Conservation (phyloP, 23 tunicate species). For the Styela clava region DNA sequence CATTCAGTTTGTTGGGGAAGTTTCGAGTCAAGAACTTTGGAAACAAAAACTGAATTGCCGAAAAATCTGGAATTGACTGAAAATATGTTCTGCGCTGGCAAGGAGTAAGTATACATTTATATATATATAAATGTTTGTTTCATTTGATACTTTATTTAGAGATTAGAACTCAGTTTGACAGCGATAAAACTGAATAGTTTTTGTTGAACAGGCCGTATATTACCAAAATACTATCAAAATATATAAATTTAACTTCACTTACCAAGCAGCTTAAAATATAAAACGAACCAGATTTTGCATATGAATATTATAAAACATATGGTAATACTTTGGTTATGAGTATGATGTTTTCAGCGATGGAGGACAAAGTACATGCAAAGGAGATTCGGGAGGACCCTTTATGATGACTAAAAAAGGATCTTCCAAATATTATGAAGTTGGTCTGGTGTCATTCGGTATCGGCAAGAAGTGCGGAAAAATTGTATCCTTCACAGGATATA, state of each 20-base stretch:
- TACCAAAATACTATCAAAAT: too few species aligned
- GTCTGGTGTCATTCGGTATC: constrained; percentile 48
- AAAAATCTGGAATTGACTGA: not conserved
- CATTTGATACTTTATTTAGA: too few species aligned
- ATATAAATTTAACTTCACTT: too few species aligned
- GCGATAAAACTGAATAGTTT: too few species aligned
- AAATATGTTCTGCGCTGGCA: not conserved
- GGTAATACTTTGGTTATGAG: too few species aligned
- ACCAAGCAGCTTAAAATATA: too few species aligned
- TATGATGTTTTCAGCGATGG: constrained; percentile 1
- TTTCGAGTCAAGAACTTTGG: not conserved
- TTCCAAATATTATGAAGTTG: constrained; percentile 31
- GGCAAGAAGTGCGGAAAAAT: constrained; percentile 8
- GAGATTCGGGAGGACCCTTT: constrained; percentile 67
- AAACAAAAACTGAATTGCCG: not conserved
- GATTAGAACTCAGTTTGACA: too few species aligned
- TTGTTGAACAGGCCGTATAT: too few species aligned
- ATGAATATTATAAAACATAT: too few species aligned
- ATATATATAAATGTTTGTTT: too few species aligned
- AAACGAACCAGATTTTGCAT: too few species aligned
- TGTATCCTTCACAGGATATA: constrained; percentile 38
- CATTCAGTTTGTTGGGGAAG: not conserved
- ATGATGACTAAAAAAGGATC: constrained; percentile 14
- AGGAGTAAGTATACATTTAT: not conserved
- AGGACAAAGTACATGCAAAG: constrained; percentile 34